A percentile compares a stretch with the other conserved stretches of the same genome.
These are phyloP conservation scores for Dendroctonus valens DNA, from an alignment of 1,140 invertebrate genomes.

Conservation along the genomic window DNA sequence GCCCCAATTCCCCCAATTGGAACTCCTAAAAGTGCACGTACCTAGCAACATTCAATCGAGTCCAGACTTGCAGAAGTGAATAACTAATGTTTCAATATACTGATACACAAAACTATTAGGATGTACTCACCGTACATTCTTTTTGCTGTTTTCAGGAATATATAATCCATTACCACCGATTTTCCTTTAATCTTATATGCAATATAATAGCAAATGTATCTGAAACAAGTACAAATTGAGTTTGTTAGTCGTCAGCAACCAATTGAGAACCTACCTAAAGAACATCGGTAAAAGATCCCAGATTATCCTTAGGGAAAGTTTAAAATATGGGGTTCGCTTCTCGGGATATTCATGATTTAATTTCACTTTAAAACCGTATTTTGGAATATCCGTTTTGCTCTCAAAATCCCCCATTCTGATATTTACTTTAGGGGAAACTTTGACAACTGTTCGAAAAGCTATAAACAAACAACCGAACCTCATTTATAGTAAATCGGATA, in stretches of 20 bases:
- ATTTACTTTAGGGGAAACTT: not conserved
- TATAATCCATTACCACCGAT: constrained; percentile 69
- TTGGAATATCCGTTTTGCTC: constrained; percentile 47
- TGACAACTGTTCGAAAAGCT: no score
- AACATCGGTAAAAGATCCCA: constrained; percentile 62
- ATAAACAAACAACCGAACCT: no score
- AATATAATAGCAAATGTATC: constrained; percentile 67
- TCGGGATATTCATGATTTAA: constrained; percentile 75
- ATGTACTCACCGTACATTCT: constrained; percentile 71
- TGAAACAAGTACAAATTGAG: constrained; percentile 48
- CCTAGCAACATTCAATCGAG: not conserved
- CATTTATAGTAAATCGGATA: no score
- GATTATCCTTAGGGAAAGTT: constrained; percentile 65
- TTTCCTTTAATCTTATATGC: constrained; percentile 58
- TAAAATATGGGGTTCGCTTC: constrained; percentile 66
- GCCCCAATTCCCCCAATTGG: constrained; percentile 89
- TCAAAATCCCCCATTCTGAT: not conserved
- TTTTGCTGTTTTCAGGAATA: constrained; percentile 61
- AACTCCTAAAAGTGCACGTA: constrained; percentile 63
- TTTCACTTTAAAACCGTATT: constrained; percentile 68
- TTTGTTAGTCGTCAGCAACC: not conserved
- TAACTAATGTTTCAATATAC: not conserved
- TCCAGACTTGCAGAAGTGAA: no score
- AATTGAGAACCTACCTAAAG: constrained; percentile 54
- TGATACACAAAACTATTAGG: not conserved